Evolutionary conservation across 2,888 invertebrate genomes (phyloP).

Genomic region (Trissolcus brochymenae): DNA sequence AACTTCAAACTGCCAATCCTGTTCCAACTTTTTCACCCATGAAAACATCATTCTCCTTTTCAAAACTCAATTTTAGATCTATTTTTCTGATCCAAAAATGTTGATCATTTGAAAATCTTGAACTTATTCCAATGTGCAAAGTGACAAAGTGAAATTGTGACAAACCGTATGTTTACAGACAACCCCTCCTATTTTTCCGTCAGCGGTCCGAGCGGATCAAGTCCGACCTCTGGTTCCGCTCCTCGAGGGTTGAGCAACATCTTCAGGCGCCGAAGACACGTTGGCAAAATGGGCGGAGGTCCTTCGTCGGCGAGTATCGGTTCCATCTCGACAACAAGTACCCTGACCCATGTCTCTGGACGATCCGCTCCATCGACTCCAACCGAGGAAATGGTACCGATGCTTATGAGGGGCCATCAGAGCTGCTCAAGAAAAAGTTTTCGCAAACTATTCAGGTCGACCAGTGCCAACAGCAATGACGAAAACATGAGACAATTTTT

Average conservation of each 20-base stretch:
- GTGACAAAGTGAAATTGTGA: constrained; percentile 13
- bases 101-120: too few relatives aligned
- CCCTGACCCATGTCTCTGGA: constrained; percentile 61
- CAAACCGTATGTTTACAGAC: constrained; percentile 79
- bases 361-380: constrained; percentile 63
- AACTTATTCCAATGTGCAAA: not conserved
- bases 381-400: constrained; percentile 64
- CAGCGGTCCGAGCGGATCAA: constrained; percentile 75
- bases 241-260: constrained; percentile 56
- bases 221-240: constrained; percentile 57
- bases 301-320: constrained; percentile 64
- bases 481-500: constrained; percentile 82
- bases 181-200: constrained; percentile 88
- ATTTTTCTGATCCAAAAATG: too few relatives aligned
- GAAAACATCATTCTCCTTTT: too few relatives aligned
- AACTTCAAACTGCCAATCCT: constrained; percentile 23
- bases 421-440: constrained; percentile 76
- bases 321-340: constrained; percentile 64
- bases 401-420: constrained; percentile 57
- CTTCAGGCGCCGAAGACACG: constrained; percentile 48
- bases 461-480: constrained; percentile 81
- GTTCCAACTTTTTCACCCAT: not conserved
- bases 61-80: too few relatives aligned
- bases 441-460: constrained; percentile 80
- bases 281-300: constrained; percentile 64